These are phyloP conservation scores for Diadegma fenestrale DNA, from an alignment of 2,888 invertebrate genomes.

Conservation along the genomic window DNA sequence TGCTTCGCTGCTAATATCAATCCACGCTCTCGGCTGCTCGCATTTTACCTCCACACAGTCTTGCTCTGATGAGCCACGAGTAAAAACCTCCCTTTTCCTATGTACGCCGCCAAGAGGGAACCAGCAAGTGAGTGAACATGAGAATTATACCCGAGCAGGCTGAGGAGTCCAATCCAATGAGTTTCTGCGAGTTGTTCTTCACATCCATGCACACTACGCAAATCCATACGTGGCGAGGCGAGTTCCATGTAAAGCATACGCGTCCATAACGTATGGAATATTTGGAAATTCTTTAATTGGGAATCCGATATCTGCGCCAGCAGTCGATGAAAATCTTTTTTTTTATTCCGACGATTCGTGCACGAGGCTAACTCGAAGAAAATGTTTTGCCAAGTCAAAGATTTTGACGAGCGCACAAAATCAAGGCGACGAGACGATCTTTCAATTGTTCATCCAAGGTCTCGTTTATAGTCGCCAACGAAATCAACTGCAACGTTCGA, in stretches of 20 bases:
- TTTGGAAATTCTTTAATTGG: neutral
- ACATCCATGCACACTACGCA: neutral
- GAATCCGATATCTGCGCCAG: neutral
- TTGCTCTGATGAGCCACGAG: conserved; percentile 32
- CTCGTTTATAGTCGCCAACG: neutral
- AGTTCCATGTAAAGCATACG: neutral
- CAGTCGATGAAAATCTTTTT: neutral
- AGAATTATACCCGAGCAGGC: conserved; percentile 23
- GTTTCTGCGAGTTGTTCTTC: neutral
- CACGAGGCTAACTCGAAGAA: neutral
- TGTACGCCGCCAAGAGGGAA: neutral
- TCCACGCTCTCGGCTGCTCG: conserved; percentile 70
- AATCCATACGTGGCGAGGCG: neutral
- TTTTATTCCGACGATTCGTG: neutral
- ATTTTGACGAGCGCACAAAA: neutral
- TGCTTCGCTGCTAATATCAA: conserved; percentile 81
- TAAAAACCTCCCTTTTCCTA: conserved; percentile 34
- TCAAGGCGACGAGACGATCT: neutral
- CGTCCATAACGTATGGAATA: neutral
- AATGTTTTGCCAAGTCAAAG: neutral
- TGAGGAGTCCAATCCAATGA: conserved; percentile 28
- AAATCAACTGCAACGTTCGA: neutral
- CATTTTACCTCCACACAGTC: conserved; percentile 46
- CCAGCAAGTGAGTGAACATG: neutral
- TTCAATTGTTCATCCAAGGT: conserved; percentile 8